Evolutionary conservation across 2,888 invertebrate species (phyloP).

Genomic region (Tethea ocularis): DNA sequence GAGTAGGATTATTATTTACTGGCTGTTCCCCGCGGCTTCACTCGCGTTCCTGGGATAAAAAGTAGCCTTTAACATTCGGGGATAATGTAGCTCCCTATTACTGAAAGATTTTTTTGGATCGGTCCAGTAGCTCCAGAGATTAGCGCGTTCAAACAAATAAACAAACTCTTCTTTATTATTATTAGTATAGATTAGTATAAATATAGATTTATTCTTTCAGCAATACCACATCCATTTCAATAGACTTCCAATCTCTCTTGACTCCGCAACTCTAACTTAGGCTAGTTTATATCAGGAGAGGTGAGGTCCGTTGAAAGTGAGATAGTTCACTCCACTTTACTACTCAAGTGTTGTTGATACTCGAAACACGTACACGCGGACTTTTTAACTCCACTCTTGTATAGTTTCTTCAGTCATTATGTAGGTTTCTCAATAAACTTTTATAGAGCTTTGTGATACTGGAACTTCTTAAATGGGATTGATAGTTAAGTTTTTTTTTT

Average conservation of each 20-base stretch:
- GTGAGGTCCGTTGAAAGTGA: slow-evolving; percentile 74
- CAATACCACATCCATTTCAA: slow-evolving; percentile 41
- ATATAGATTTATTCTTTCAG: too few relatives aligned
- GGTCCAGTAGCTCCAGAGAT: too few relatives aligned
- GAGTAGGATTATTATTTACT: too few relatives aligned
- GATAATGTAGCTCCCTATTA: too few relatives aligned
- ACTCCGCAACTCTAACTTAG: slow-evolving; percentile 31
- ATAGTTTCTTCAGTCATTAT: slow-evolving; percentile 40
- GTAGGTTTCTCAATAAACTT: slow-evolving; percentile 20
- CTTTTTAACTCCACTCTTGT: slow-evolving; percentile 51
- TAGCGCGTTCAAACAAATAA: too few relatives aligned
- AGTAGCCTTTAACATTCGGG: too few relatives aligned
- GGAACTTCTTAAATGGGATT: slow-evolving; percentile 3
- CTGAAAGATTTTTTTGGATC: too few relatives aligned
- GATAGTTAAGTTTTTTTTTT: background rate
- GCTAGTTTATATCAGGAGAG: slow-evolving; percentile 76
- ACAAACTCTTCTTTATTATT: too few relatives aligned
- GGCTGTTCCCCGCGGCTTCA: too few relatives aligned
- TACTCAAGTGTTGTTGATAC: slow-evolving; percentile 42
- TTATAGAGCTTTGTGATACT: slow-evolving; percentile 10
- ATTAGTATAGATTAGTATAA: too few relatives aligned
- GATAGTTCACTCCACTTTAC: slow-evolving; percentile 68
- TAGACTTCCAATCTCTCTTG: background rate
- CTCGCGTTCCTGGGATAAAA: too few relatives aligned
- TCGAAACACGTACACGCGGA: slow-evolving; percentile 54